Evolutionary conservation across 2,113 vertebrate species (phyloP), one percentile per base, ranked within the genome.

Genomic region (Thinocorus orbignyianus): DNA sequence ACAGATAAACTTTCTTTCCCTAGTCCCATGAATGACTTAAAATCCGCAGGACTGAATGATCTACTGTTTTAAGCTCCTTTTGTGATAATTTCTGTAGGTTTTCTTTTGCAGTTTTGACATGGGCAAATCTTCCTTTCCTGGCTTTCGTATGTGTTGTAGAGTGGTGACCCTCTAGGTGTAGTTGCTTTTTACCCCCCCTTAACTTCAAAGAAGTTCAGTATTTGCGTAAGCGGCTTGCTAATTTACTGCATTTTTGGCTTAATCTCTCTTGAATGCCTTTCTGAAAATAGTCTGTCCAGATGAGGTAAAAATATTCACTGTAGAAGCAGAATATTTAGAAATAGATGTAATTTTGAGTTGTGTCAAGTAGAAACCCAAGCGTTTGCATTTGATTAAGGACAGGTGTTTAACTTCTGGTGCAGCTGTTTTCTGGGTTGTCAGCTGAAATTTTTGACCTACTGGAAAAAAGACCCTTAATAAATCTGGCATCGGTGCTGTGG

Each of bases 251-350:
- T 94, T 96, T 96, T 72, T 95, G 65, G 65, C 64, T 86, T 90
- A 93, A 88, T 95, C 72, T 81, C 18, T 60, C 78, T 86, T 0
- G 0, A 93, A 94, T 93, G 57, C 70, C 83, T 91, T 88, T 96
- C 94, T 87, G 86, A 93, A 96, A 94, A 90, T 96, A 91, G 82
- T 52, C 69, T 79, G 80, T 88, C 83, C 88, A 92, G 91, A 86
- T 54, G 93, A 95, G 42, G 91, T 89, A 95, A 92, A 96, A 95
- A 90, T 91, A 94, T 2, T 85, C 73, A 54, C 72, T 86, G 51
- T 84, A 0, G 4, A 95, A 92, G 74, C 33, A 52, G 78, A 57
- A 17, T 88, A 28, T 93, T 88, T 93, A 86, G 96, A 96, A 96
- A 88, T 69, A 85, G 86, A 73, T 90, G 44, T 73, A 73, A 92